phyloP scores from a whole-genome alignment of 2,888 invertebrate genomes.

The Nymphalis c-album region DNA sequence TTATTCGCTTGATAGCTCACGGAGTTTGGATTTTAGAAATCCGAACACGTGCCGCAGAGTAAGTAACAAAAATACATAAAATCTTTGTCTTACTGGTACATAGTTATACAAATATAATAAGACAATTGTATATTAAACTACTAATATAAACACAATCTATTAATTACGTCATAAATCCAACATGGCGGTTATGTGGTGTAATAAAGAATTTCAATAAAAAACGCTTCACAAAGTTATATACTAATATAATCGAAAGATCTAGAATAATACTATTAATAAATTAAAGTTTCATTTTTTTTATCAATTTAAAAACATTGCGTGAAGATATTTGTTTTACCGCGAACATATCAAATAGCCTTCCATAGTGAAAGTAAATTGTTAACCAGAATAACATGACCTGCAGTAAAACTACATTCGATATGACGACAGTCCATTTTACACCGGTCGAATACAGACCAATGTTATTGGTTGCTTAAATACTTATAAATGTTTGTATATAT shows the following conservation, averaged over 20 bases:
- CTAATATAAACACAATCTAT: too few relatives aligned
- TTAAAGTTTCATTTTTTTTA: neutral
- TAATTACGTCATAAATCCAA: too few relatives aligned
- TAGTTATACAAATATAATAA: too few relatives aligned
- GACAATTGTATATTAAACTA: too few relatives aligned
- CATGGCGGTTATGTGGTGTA: too few relatives aligned
- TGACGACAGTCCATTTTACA: conserved; percentile 8
- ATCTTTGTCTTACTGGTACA: too few relatives aligned
- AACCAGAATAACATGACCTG: conserved; percentile 23
- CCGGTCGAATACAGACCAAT: conserved; percentile 15
- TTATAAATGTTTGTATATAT: neutral
- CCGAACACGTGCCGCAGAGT: too few relatives aligned
- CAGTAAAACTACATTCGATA: neutral
- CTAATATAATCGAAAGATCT: neutral
- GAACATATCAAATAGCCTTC: conserved; percentile 31
- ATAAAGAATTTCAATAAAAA: too few relatives aligned
- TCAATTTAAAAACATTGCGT: conserved; percentile 23
- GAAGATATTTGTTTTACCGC: conserved; percentile 30
- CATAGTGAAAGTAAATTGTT: conserved; percentile 33
- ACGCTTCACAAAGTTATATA: too few relatives aligned
- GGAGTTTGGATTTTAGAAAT: too few relatives aligned
- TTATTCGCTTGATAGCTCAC: too few relatives aligned
- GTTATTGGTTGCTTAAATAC: neutral
- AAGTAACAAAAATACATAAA: too few relatives aligned
- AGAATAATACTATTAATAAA: neutral